Conservation (phyloP, 2,113 vertebrate genomes). For the Dipodomys stephensi region DNA sequence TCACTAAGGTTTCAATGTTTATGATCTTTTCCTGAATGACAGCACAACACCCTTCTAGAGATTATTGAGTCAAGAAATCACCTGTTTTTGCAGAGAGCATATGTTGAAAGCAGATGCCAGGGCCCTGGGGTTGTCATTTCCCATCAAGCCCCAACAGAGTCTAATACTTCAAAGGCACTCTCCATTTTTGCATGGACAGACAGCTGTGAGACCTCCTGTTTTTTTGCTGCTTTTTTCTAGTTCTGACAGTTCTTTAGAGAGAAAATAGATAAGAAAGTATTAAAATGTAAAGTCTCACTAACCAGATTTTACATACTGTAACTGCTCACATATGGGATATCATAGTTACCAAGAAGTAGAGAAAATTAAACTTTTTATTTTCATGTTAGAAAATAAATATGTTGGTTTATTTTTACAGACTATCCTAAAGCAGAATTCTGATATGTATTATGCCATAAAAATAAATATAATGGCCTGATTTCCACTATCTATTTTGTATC, state of each 20-base stretch:
- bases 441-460: slow-evolving; percentile 30
- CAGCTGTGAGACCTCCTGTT: slow-evolving; percentile 54
- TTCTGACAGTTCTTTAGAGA: slow-evolving; percentile 36
- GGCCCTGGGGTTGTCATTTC: slow-evolving; percentile 64
- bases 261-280: slow-evolving; percentile 38
- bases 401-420: slow-evolving; percentile 33
- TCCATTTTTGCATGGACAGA: background rate
- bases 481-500: slow-evolving; percentile 33
- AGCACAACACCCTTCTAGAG: slow-evolving; percentile 35
- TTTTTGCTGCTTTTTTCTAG: slow-evolving; percentile 56
- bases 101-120: slow-evolving; percentile 65
- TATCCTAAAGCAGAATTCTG: slow-evolving; percentile 27
- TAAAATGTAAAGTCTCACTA: slow-evolving; percentile 46
- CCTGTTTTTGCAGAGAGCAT: slow-evolving; percentile 63
- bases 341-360: slow-evolving; percentile 31
- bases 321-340: slow-evolving; percentile 4
- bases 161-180: slow-evolving; percentile 56
- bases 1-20: background rate
- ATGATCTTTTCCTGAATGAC: slow-evolving; percentile 46
- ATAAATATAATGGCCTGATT: slow-evolving; percentile 14
- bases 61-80: slow-evolving; percentile 62
- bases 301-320: slow-evolving; percentile 1
- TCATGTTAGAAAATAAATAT: slow-evolving; percentile 35
- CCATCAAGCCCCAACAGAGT: slow-evolving; percentile 44
- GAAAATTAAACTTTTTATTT: slow-evolving; percentile 33